Percentiles rank a stretch among this genome's conserved stretches.
Evolutionary conservation across 2,888 invertebrate species (phyloP).

Genomic region (Synanthedon andrenaeformis): DNA sequence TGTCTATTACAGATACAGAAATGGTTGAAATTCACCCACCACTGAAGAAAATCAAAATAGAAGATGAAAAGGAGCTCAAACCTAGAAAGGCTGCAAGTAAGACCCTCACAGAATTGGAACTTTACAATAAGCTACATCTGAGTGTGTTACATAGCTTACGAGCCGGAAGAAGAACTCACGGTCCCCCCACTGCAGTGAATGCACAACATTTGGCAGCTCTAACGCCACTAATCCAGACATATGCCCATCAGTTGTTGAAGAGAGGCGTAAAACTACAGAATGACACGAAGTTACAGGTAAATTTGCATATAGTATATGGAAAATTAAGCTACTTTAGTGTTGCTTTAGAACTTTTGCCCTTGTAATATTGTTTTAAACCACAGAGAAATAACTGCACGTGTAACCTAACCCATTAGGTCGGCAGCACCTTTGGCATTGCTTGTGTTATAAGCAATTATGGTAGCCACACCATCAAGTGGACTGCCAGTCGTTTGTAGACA

Average conservation of each 20-base stretch:
- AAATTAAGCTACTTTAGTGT: no score
- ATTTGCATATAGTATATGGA: neutral
- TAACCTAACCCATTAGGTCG: no score
- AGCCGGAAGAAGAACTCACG: conserved; percentile 56
- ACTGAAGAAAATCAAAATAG: conserved; percentile 52
- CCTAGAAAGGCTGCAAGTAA: conserved; percentile 25
- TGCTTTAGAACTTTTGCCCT: no score
- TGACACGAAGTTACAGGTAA: conserved; percentile 52
- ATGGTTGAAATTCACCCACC: conserved; percentile 39
- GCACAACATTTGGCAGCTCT: conserved; percentile 72
- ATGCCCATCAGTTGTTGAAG: conserved; percentile 40
- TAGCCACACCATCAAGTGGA: no score
- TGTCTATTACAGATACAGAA: conserved; percentile 37
- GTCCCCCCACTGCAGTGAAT: conserved; percentile 73
- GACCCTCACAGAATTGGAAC: conserved; percentile 35
- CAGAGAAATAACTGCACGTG: no score
- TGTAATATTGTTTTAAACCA: no score
- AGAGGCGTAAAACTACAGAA: conserved; percentile 40
- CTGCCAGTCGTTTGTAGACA: no score
- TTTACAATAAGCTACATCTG: conserved; percentile 77
- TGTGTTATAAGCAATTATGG: no score
- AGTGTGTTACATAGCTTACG: conserved; percentile 75
- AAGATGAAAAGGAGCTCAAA: conserved; percentile 31
- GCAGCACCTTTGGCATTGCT: no score
- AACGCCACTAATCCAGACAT: conserved; percentile 51